Percentiles rank a stretch among this genome's conserved stretches.
These are phyloP conservation scores for Alcedo atthis DNA, from an alignment of 2,797 vertebrate genomes.

Conservation along the genomic window DNA sequence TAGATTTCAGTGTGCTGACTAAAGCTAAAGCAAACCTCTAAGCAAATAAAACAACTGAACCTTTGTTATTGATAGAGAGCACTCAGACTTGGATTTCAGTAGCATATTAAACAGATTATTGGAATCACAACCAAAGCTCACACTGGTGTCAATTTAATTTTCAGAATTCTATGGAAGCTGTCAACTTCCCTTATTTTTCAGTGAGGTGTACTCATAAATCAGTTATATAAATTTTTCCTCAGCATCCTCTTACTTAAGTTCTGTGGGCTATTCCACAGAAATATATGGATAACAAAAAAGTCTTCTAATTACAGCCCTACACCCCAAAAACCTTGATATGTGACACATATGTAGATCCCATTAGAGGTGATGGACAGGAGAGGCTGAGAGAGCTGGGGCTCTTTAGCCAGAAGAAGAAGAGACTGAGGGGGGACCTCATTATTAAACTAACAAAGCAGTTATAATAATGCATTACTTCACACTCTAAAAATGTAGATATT, in stretches of 20 bases:
- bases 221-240: not conserved
- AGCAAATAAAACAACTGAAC: conserved; percentile 60
- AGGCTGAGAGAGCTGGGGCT: no score
- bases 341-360: accelerated
- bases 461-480: not conserved
- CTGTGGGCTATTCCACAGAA: not conserved
- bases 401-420: no score
- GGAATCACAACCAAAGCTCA: not conserved
- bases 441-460: not conserved
- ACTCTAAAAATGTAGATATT: not conserved
- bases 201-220: not conserved
- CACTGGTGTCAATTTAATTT: not conserved
- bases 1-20: conserved; percentile 54
- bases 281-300: accelerated
- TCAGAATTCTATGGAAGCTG: not conserved
- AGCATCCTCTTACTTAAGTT: not conserved
- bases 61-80: conserved; percentile 52
- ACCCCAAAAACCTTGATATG: accelerated
- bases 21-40: conserved; percentile 22
- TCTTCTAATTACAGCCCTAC: not conserved
- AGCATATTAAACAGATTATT: conserved; percentile 56
- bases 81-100: conserved; percentile 19
- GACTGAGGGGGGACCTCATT: not conserved
- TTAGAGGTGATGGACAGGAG: not conserved
- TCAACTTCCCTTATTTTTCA: not conserved